Evolutionary conservation across 2,113 vertebrate genomes (phyloP).

Genomic region (Illadopsis cleaveri): DNA sequence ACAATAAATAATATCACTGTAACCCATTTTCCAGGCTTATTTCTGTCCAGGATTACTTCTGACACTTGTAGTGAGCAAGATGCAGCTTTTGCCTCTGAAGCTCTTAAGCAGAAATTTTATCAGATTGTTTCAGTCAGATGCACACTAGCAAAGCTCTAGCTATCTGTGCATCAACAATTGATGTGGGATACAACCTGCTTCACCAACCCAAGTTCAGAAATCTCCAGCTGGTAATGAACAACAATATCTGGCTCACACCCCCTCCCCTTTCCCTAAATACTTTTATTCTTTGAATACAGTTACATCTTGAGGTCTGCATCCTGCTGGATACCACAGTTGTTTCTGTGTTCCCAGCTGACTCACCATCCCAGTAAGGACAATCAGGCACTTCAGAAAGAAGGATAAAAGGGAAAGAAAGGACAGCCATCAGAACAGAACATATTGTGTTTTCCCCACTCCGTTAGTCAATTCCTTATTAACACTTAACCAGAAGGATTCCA

Average conservation of each 20-base stretch:
- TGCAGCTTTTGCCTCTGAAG: neutral
- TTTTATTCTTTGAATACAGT: neutral
- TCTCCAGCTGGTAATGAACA: rapidly evolving
- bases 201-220: neutral
- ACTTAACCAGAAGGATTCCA: neutral
- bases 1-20: neutral
- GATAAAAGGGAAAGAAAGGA: neutral
- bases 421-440: neutral
- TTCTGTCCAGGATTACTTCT: neutral
- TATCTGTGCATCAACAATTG: neutral
- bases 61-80: rapidly evolving
- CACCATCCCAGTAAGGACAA: neutral
- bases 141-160: neutral
- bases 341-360: neutral
- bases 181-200: neutral
- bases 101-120: neutral
- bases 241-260: neutral
- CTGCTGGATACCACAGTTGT: neutral
- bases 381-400: neutral
- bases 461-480: neutral
- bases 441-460: neutral
- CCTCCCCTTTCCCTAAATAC: neutral
- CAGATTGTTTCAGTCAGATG: neutral
- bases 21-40: neutral
- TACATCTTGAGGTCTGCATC: neutral